A percentile compares a stretch with the other conserved stretches of the same genome.
These are phyloP conservation scores for Bombus waltoni DNA, from an alignment of 1,140 invertebrate species.

Conservation along the genomic window DNA sequence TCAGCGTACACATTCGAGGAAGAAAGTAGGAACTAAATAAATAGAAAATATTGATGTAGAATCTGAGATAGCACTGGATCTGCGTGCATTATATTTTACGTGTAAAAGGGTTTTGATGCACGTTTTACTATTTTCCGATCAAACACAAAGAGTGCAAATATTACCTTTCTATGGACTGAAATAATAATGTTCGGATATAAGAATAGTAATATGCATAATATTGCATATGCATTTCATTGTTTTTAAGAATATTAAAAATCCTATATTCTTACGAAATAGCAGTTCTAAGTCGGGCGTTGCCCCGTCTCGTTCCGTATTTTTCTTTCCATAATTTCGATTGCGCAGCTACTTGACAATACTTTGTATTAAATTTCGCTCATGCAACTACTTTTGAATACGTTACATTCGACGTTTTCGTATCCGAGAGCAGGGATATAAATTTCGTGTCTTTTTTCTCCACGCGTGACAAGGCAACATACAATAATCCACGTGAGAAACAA, in stretches of 20 bases:
- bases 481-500: too few species aligned
- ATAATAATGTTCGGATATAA: background rate
- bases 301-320: too few species aligned
- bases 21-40: background rate
- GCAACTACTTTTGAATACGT: too few species aligned
- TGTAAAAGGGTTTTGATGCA: background rate
- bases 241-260: background rate
- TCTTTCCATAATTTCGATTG: too few species aligned
- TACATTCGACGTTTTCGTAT: too few species aligned
- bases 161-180: background rate
- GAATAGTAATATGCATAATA: background rate
- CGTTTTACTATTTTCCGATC: background rate
- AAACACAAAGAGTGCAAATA: background rate
- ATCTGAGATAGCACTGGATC: background rate
- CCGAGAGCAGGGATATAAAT: too few species aligned
- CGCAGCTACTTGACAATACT: too few species aligned
- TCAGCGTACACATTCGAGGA: background rate
- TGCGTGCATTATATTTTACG: background rate
- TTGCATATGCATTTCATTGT: background rate
- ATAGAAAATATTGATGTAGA: background rate
- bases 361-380: too few species aligned
- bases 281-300: too few species aligned
- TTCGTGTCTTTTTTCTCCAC: too few species aligned
- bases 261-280: too few species aligned
- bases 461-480: too few species aligned